Evolutionary conservation across 1,140 invertebrate genomes (phyloP).

Genomic region (Planococcus citri): DNA sequence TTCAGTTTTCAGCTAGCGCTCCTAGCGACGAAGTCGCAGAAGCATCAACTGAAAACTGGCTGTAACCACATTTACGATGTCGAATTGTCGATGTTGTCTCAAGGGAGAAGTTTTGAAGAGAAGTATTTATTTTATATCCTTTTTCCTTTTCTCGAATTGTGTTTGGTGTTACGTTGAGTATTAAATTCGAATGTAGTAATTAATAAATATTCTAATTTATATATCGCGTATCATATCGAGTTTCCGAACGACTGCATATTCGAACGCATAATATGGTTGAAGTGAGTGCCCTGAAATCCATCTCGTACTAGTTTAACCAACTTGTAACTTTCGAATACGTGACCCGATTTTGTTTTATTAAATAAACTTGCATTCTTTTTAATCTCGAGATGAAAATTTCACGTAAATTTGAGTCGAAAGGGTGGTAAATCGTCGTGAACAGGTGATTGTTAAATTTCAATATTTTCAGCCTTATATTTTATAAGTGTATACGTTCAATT

Average conservation of each 20-base stretch:
- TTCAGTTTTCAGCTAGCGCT: no score
- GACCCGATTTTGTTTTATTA: constrained; percentile 12
- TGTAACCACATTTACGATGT: neutral
- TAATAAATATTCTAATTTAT: neutral
- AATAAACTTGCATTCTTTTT: neutral
- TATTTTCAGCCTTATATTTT: neutral
- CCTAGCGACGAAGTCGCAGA: neutral
- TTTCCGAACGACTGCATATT: no score
- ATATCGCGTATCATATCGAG: neutral
- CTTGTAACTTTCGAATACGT: constrained; percentile 17
- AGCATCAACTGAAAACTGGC: neutral
- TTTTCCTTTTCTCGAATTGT: neutral
- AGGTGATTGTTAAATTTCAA: no score
- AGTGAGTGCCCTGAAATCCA: neutral
- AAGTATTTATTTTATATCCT: no score
- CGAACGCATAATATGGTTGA: neutral
- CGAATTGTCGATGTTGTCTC: constrained; percentile 11
- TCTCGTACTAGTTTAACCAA: neutral
- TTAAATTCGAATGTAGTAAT: neutral
- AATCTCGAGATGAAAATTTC: neutral
- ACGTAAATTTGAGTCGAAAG: neutral
- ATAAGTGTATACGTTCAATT: neutral
- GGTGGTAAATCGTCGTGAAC: neutral
- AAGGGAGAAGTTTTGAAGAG: constrained; percentile 5
- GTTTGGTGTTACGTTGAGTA: constrained; percentile 10